These are phyloP conservation scores for Acleris cristana DNA, from an alignment of 2,888 invertebrate species.

Conservation along the genomic window DNA sequence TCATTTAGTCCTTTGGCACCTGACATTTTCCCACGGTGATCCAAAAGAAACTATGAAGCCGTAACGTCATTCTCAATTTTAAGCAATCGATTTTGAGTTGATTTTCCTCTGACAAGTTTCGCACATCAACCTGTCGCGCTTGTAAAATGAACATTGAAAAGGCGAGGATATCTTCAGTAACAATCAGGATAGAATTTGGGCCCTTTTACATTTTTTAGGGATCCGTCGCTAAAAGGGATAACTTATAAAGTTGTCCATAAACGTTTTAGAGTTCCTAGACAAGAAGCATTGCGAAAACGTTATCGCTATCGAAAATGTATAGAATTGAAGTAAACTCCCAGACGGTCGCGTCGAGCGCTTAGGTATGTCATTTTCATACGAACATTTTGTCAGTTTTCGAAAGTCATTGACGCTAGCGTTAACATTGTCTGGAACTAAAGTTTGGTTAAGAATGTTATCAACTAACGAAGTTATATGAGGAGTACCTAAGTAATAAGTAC, in stretches of 20 bases:
- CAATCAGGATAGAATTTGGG: conserved; percentile 7
- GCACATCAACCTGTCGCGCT: conserved; percentile 1
- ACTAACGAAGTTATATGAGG: too few species aligned
- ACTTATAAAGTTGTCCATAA: background rate
- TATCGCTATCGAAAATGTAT: too few species aligned
- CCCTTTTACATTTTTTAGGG: conserved; percentile 15
- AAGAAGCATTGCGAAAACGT: background rate
- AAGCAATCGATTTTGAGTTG: background rate
- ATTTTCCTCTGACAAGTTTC: conserved; percentile 1
- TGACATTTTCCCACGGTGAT: conserved; percentile 20
- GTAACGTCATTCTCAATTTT: background rate
- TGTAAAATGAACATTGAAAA: conserved; percentile 54
- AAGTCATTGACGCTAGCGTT: too few species aligned
- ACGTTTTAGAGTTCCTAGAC: background rate
- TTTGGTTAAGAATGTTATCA: too few species aligned
- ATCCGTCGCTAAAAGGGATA: background rate
- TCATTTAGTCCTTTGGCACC: conserved; percentile 36
- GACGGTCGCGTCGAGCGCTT: too few species aligned
- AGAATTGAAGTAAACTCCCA: too few species aligned
- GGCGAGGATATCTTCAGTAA: conserved; percentile 45
- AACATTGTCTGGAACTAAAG: too few species aligned
- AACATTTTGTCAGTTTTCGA: too few species aligned
- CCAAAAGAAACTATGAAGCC: background rate
- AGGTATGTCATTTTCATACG: too few species aligned
- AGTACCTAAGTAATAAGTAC: too few species aligned